phyloP scores from a whole-genome alignment of 1,140 invertebrate genomes.

The Calosoma granatense region DNA sequence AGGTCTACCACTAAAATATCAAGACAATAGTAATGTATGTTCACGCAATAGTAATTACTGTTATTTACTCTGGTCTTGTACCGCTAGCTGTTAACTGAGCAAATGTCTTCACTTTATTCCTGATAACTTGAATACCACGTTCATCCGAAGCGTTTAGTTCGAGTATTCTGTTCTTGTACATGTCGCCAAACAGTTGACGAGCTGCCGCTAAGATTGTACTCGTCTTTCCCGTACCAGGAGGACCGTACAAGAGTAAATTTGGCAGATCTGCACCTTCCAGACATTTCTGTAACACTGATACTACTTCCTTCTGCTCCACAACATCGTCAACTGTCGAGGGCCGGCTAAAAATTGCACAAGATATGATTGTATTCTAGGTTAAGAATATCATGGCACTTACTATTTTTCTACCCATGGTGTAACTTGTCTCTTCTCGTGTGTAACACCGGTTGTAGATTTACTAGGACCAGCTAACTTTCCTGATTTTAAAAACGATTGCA shows the following conservation, averaged over 20 bases:
- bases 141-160: conserved; percentile 99
- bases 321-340: conserved; percentile 92
- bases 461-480: conserved; percentile 55
- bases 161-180: conserved; percentile 66
- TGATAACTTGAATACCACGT: conserved; percentile 92
- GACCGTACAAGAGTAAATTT: conserved; percentile 96
- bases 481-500: conserved; percentile 79
- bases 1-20: conserved; percentile 59
- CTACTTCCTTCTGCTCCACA: conserved; percentile 92
- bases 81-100: conserved; percentile 49
- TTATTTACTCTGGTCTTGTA: conserved; percentile 58
- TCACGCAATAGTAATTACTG: not conserved
- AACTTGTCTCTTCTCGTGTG: conserved; percentile 41
- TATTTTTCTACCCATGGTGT: conserved; percentile 91
- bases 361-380: conserved; percentile 13
- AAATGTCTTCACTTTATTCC: conserved; percentile 95
- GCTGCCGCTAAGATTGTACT: conserved; percentile 97
- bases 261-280: conserved; percentile 69
- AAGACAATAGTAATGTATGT: conserved; percentile 28
- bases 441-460: conserved; percentile 39
- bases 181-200: conserved; percentile 78
- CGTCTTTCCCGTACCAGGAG: conserved; percentile 97
- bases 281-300: conserved; percentile 83
- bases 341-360: conserved; percentile 50
- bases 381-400: conserved; percentile 45